Evolutionary conservation across 2,888 invertebrate species (phyloP).

Genomic region (Idaea straminata): DNA sequence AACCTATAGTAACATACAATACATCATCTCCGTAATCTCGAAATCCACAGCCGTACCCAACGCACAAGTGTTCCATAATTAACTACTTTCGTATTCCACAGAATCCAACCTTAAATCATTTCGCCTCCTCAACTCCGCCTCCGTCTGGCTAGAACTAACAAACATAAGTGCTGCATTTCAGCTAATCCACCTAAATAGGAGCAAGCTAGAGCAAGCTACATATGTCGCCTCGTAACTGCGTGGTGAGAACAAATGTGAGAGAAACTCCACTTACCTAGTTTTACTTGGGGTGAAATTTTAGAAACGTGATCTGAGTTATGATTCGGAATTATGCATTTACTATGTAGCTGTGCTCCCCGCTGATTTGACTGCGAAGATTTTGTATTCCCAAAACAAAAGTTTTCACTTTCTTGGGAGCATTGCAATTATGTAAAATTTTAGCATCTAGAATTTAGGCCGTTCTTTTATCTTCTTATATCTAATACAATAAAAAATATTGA

Average conservation of each 20-base stretch:
- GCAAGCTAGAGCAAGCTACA: constrained; percentile 5
- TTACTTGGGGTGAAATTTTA: constrained; percentile 20
- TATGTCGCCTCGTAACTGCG: constrained; percentile 20
- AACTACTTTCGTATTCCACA: constrained; percentile 21
- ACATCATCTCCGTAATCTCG: constrained; percentile 2
- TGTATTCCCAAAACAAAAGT: neutral
- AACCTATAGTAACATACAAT: neutral
- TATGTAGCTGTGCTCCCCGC: neutral
- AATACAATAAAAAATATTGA: too few relatives aligned
- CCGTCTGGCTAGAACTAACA: constrained; percentile 10
- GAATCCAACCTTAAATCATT: constrained; percentile 24
- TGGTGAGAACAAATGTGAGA: constrained; percentile 22
- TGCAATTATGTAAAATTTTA: neutral
- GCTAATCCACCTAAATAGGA: constrained; percentile 21
- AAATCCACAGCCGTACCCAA: neutral
- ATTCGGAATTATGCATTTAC: constrained; percentile 9
- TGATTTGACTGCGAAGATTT: neutral
- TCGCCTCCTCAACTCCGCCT: constrained; percentile 22
- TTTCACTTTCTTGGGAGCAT: neutral
- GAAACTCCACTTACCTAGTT: constrained; percentile 24
- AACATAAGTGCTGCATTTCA: constrained; percentile 25
- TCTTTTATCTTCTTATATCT: too few relatives aligned
- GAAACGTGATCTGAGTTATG: constrained; percentile 11
- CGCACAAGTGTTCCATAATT: constrained; percentile 19
- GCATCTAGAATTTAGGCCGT: too few relatives aligned